Evolutionary conservation across 2,113 vertebrate genomes (phyloP), one percentile per base, ranked within the genome.

Genomic region (Crypturellus undulatus): DNA sequence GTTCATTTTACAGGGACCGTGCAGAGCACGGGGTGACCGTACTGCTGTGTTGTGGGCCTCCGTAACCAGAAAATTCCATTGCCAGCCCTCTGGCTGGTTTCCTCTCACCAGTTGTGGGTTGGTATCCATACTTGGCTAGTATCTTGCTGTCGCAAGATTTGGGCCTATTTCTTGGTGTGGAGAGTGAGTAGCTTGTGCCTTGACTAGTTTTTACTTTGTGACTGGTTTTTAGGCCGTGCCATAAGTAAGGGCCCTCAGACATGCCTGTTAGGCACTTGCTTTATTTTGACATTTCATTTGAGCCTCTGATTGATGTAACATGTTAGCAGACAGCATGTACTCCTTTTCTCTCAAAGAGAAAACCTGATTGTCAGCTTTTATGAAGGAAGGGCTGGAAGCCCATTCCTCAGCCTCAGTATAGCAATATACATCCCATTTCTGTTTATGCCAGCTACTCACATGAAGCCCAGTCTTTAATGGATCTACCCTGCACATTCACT

Each of bases 291-390:
- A 34, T 77, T 51, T 16, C 1, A 1, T 47, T 32, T 84, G 76
- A 71, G 72, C 79, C 67, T 72, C 76, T 94, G 92, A 93, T 84
- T 90, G 85, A 95, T 95, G 16, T 20, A 67, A 34, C 45, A 22
- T 26, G 76, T 86, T 84, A 93, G 80, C 79, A 94, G 90, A 90
- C 86, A 88, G 90, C 64, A 83, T 51, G 71, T 96, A 75, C 51
- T 95, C 60, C 94, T 92, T 63, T 88, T 36, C 79, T 86, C 84
- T 95, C 92, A 92, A 78, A 75, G 18, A 75, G 80, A 80, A 83
- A 92, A 92, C 45, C 56, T 89, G 88, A 71, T 36, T 21, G 82
- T 80, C 51, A 60, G 47, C 47, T 85, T 91, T 89, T 94, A 38
- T 75, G 45, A 80, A 78, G 63, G 88, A 91, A 83, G 51, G 68